These are phyloP conservation scores for Ploceus nigricollis DNA, from an alignment of 2,113 vertebrate species.

Conservation along the genomic window DNA sequence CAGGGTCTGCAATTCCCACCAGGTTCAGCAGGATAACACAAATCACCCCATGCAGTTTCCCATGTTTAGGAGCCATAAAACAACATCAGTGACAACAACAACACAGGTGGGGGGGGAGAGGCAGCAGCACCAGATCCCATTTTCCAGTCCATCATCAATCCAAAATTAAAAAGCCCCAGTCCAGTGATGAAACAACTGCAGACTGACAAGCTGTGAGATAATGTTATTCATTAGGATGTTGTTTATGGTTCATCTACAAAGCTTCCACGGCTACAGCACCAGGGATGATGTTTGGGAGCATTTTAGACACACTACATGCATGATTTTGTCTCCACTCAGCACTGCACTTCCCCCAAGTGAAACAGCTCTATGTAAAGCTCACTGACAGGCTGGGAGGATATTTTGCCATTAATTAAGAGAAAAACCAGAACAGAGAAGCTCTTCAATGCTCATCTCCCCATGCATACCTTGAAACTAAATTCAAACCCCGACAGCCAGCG, in stretches of 20 bases:
- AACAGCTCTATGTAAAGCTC: neutral
- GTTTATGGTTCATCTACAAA: neutral
- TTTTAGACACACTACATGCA: neutral
- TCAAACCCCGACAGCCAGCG: neutral
- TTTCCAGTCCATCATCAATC: neutral
- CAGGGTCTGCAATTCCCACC: neutral
- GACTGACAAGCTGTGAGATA: neutral
- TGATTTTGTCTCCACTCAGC: neutral
- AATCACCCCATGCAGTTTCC: neutral
- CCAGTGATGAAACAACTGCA: neutral
- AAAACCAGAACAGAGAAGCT: neutral
- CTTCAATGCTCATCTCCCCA: neutral
- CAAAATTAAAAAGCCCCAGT: neutral
- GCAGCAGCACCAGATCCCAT: neutral
- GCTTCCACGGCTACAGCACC: constrained; percentile 35
- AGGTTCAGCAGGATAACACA: neutral
- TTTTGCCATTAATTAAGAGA: neutral
- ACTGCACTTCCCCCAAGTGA: neutral
- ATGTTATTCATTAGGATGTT: neutral
- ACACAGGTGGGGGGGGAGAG: neutral
- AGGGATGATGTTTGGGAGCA: neutral
- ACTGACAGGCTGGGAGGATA: neutral
- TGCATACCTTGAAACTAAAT: neutral
- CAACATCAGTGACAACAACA: neutral
- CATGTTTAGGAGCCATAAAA: neutral